Evolutionary conservation across 2,113 vertebrate species (phyloP).

Genomic region (Ahaetulla prasina): DNA sequence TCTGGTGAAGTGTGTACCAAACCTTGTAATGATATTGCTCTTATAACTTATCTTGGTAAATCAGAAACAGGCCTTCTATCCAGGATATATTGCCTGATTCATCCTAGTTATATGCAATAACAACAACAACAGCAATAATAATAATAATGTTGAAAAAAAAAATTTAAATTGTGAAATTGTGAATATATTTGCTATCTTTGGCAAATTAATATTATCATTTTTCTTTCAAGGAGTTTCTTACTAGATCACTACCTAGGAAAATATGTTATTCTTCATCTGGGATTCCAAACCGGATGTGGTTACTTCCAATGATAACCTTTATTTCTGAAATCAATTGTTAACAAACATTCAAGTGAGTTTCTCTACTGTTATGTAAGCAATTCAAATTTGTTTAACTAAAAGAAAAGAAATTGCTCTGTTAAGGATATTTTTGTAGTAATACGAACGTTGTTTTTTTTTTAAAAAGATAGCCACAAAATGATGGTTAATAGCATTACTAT

Average conservation of each 20-base stretch:
- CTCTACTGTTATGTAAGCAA: background rate
- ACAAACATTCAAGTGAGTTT: background rate
- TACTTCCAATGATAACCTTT: background rate
- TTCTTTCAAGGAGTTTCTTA: background rate
- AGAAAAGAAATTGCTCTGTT: background rate
- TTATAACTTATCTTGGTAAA: no score
- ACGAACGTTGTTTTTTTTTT: background rate
- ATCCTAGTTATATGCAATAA: no score
- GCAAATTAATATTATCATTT: no score
- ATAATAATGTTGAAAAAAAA: background rate
- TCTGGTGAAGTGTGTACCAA: background rate
- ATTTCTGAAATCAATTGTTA: background rate
- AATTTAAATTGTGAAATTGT: constrained; percentile 6
- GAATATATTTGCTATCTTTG: background rate
- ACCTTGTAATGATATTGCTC: background rate
- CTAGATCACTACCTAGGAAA: background rate
- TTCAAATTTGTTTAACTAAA: background rate
- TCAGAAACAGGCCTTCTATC: no score
- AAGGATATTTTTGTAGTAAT: background rate
- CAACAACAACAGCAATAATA: no score
- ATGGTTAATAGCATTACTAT: background rate
- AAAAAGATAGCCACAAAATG: background rate
- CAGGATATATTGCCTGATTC: no score
- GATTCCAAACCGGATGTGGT: no score
- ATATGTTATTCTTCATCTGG: background rate